phyloP scores from a whole-genome alignment of 2,888 invertebrate genomes.

The Eupithecia exiguata region DNA sequence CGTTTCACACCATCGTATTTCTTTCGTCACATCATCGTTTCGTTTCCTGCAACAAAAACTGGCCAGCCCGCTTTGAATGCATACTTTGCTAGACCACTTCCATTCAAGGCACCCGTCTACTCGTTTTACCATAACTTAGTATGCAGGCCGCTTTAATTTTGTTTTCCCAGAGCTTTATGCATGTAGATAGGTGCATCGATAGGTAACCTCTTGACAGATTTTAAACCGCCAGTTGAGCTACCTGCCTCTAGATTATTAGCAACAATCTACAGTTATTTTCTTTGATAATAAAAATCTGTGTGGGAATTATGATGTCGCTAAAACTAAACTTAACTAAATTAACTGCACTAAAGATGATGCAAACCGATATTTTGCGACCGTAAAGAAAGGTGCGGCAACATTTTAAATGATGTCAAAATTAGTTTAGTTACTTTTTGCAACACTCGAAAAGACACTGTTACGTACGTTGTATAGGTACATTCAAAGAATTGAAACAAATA shows the following conservation, averaged over 20 bases:
- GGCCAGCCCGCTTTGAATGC: slow-evolving; percentile 31
- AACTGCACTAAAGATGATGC: no score
- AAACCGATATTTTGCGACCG: no score
- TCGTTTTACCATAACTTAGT: slow-evolving; percentile 43
- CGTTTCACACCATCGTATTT: neutral
- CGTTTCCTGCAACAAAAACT: slow-evolving; percentile 39
- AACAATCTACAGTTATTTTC: neutral
- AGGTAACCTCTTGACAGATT: neutral
- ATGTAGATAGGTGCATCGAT: neutral
- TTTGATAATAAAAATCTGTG: no score
- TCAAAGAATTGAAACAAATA: no score
- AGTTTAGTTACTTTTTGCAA: no score
- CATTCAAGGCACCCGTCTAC: slow-evolving; percentile 44
- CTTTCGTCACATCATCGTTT: slow-evolving; percentile 10
- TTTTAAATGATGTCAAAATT: no score
- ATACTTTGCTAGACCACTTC: slow-evolving; percentile 28
- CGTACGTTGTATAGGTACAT: no score
- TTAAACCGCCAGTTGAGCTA: neutral
- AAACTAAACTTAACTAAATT: no score
- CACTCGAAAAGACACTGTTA: no score
- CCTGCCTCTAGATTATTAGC: neutral
- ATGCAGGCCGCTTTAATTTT: slow-evolving; percentile 27
- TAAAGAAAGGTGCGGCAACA: no score
- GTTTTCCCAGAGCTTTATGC: slow-evolving; percentile 21
- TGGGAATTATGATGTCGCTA: no score